Percentiles rank a stretch among this genome's conserved stretches.
Evolutionary conservation across 2,113 vertebrate species (phyloP).

Genomic region (Lepisosteus oculatus): DNA sequence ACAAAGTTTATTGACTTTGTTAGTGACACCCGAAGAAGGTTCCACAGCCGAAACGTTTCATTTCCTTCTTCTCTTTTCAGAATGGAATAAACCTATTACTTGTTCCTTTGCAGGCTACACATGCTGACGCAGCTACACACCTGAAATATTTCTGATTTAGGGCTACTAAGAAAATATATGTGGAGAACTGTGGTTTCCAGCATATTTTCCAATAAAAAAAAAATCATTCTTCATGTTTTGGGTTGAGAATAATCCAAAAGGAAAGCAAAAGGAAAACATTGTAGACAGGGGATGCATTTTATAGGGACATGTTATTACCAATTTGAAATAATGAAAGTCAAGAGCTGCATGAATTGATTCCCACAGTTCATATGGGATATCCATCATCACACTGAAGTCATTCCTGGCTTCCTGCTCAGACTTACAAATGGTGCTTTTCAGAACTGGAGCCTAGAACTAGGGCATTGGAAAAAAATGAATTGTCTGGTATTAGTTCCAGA

Average conservation of each 20-base stretch:
- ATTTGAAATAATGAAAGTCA: constrained; percentile 8
- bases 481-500: background rate
- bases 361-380: background rate
- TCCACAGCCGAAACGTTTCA: too few species aligned
- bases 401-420: background rate
- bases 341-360: constrained; percentile 10
- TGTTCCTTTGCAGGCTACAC: too few species aligned
- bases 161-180: too few species aligned
- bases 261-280: background rate
- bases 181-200: too few species aligned
- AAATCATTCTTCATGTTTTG: background rate
- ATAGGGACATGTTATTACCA: background rate
- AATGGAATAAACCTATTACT: too few species aligned
- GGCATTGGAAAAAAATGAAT: background rate
- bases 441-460: background rate
- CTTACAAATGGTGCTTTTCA: background rate
- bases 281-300: background rate
- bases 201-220: too few species aligned
- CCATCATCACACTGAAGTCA: constrained; percentile 1
- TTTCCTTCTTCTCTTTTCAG: too few species aligned
- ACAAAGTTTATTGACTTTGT: too few species aligned
- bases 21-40: too few species aligned
- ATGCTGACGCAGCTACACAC: too few species aligned
- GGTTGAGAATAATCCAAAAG: constrained; percentile 4
- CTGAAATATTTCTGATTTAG: too few species aligned